Percentiles rank a stretch among this genome's conserved stretches.
These are phyloP conservation scores for Alitta virens DNA, from an alignment of 2,888 invertebrate genomes.

Conservation along the genomic window DNA sequence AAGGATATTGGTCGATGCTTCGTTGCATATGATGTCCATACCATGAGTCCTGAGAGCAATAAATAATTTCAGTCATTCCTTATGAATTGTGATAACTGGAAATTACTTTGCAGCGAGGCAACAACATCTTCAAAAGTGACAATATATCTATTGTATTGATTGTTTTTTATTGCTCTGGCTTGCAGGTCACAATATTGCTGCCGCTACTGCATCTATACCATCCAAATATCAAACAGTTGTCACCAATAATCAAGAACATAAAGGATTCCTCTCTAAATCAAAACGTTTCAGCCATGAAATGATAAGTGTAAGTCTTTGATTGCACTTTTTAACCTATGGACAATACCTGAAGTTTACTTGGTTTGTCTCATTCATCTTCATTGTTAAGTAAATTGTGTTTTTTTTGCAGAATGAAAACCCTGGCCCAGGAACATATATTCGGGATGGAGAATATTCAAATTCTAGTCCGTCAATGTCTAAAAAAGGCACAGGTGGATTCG, in stretches of 20 bases:
- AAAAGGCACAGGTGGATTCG: conserved; percentile 55
- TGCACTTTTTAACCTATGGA: not conserved
- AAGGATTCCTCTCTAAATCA: conserved; percentile 50
- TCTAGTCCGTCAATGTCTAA: conserved; percentile 46
- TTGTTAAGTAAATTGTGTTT: too few species aligned
- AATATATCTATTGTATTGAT: too few species aligned
- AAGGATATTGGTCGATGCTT: too few species aligned
- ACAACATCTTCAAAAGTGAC: too few species aligned
- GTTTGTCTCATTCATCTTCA: too few species aligned
- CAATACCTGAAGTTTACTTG: not conserved
- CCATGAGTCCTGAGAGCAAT: too few species aligned
- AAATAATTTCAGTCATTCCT: too few species aligned
- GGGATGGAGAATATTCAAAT: conserved; percentile 35
- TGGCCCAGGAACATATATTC: conserved; percentile 51
- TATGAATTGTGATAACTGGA: too few species aligned
- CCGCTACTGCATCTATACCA: conserved; percentile 55
- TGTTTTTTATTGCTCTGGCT: too few species aligned
- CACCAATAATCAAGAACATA: conserved; percentile 50
- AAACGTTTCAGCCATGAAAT: conserved; percentile 42
- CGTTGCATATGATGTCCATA: too few species aligned
- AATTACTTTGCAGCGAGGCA: too few species aligned
- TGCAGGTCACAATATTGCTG: conserved; percentile 47
- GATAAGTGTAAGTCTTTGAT: not conserved
- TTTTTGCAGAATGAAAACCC: conserved; percentile 45
- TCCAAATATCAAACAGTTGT: conserved; percentile 55